Evolutionary conservation across 2,888 invertebrate species (phyloP), one percentile per base, ranked within the genome.

Genomic region (Callimorpha dominula): DNA sequence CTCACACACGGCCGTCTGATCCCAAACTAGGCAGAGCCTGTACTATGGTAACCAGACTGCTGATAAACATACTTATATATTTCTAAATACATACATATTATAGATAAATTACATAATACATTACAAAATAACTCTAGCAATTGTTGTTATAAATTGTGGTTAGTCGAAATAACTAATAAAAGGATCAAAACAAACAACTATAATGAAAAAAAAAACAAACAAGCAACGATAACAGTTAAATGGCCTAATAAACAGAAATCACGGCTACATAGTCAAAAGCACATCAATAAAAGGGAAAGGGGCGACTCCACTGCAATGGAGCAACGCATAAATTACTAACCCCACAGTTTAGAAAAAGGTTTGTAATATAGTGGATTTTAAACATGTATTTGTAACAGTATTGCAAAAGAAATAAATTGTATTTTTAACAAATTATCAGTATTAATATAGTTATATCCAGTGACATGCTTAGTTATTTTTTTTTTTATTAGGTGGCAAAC

Each of bases 201-300:
- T 75, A 77, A 82, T 80, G 77, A 9, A 70, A 82, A 81, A 85
- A 65, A 68, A 85, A 83, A 80, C 86, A 88, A 90, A 89, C 88
- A 85, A 86, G 78, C 83, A 86, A 87, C 85, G 88, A 89, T 90
- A 89, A 90, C 87, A 88, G 86, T 88, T 92, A 92, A 93, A 93
- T 91, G 89, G 91, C 82, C 85, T 90, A 92, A 94, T 94, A 94
- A 94, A 93, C 91, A 86, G 91, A 89, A 93, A 94, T 94, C 94
- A 93, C 87, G 89, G 92, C 93, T 91, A 31, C 31, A 31, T 31
- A 93, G 93, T 94, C 92, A 94, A 95, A 94, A 92, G 94, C 86
- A 90, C 95, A 94, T 94, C 94, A 92, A 93, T 91, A 92, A 91
- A 90, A 91, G 90, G 89, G 77, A 82, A 86, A 85, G 86, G 88